Evolutionary conservation across 2,888 invertebrate species (phyloP), one percentile per base, ranked within the genome.

Genomic region (Caenorhabditis uteleia): DNA sequence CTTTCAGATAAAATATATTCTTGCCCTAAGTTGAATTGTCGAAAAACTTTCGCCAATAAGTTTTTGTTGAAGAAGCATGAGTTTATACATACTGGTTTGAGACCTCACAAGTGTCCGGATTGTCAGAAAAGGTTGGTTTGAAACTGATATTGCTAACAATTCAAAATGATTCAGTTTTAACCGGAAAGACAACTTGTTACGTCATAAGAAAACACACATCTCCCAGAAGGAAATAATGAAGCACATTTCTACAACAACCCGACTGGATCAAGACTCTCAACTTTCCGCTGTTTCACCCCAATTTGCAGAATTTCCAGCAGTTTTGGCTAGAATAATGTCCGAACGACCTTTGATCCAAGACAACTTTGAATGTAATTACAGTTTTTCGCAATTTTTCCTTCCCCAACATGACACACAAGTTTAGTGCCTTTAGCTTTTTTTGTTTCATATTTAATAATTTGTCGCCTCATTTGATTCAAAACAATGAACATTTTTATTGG

Each of bases 51-150:
- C 61, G 77, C 80, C 33, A 83, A 83, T 75, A 83, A 83, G 47
- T 83, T 83, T 50, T 66, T 83, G 25, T 68, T 83, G 20, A 83
- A 83, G 55, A 83, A 83, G 66, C 83, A 83, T 64, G 74, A 75
- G 62, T 83, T 83, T 68, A 83, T 83, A 49, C 83, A 83, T 60
- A 83, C 82, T 18, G 83, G 83, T 18, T 74, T 79, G 16, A 66
- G 80, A 27, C 83, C 83, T 25, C 83, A 83, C 55, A 58, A 70
- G n/a, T 83, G 83, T 57, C 80, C 79, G 14, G 79, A 62, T 51
- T 83, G 83, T 57, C 47, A 51, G n/a, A 83, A 83, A 59, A 56
- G 74, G 83, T 82, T 47, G 51, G 59, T 64, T 31, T 40, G 27
- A 3, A 26, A 27, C 40, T 50, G 42, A 27, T 40, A 33, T 31